A percentile compares a stretch with the other conserved stretches of the same genome.
Conservation (phyloP, 2,888 invertebrate species). For the Hyalella azteca region DNA sequence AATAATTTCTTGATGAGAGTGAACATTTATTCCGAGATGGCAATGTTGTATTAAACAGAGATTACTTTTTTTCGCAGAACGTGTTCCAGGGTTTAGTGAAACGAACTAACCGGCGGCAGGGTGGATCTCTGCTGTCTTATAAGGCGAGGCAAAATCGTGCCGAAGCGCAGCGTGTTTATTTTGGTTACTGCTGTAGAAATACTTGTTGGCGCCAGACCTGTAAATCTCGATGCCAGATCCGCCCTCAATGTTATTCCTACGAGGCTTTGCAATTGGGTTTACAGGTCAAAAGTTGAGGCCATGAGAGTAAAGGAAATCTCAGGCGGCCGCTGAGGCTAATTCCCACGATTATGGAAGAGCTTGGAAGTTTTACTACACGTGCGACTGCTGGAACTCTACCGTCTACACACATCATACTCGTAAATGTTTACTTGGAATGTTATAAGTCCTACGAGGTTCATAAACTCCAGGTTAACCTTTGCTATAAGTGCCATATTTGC, state of each 20-base stretch:
- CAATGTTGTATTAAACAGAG: no score
- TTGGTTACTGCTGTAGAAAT: neutral
- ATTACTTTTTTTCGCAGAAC: no score
- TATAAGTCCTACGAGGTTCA: no score
- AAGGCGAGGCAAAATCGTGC: slow-evolving; percentile 14
- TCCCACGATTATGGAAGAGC: slow-evolving; percentile 24
- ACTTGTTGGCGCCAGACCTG: neutral
- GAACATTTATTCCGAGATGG: no score
- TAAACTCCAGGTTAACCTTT: no score
- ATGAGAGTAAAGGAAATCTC: neutral
- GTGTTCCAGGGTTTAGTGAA: neutral
- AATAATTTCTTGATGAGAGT: no score
- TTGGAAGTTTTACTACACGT: slow-evolving; percentile 20
- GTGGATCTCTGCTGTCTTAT: neutral
- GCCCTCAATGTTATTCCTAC: neutral
- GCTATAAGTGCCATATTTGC: no score
- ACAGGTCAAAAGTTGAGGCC: neutral
- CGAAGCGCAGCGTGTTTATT: neutral
- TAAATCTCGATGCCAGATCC: neutral
- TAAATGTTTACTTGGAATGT: no score
- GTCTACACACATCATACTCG: no score
- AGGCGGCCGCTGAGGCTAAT: neutral
- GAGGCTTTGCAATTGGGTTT: neutral
- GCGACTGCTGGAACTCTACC: no score
- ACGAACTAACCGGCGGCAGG: neutral